Conservation (phyloP, 2,797 vertebrate species). For the Spondyliosoma cantharus region DNA sequence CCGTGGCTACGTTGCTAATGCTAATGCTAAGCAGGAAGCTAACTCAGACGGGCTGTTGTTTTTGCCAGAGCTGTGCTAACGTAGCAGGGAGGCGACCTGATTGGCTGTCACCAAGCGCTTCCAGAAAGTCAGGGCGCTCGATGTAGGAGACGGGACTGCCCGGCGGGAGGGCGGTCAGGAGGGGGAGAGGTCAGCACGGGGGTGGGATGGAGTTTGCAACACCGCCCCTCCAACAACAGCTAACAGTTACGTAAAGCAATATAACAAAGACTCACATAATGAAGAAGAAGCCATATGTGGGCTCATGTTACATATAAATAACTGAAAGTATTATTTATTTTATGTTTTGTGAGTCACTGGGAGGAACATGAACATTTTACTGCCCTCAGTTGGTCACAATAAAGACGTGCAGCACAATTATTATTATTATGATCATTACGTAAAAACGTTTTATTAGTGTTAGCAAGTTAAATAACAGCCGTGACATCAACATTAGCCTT, state of each 20-base stretch:
- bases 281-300: too few relatives aligned
- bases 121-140: slow-evolving; percentile 30
- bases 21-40: slow-evolving; percentile 48
- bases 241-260: neutral
- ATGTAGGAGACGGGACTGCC: accelerated
- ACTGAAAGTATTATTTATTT: too few relatives aligned
- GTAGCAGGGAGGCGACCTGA: slow-evolving; percentile 46
- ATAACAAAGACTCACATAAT: too few relatives aligned
- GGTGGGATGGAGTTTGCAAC: too few relatives aligned
- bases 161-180: slow-evolving; percentile 14
- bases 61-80: slow-evolving; percentile 59
- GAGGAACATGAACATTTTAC: neutral
- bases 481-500: too few relatives aligned
- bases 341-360: too few relatives aligned
- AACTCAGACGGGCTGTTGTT: slow-evolving; percentile 68
- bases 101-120: slow-evolving; percentile 64
- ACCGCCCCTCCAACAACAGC: neutral
- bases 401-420: neutral
- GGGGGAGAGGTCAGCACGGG: slow-evolving; percentile 5
- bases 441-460: neutral
- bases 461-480: neutral
- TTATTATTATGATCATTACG: neutral
- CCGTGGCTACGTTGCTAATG: neutral
- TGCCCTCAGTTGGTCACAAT: neutral
- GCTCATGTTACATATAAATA: too few relatives aligned